Conservation (phyloP, 2,797 vertebrate species). For the Acanthiza pusilla region DNA sequence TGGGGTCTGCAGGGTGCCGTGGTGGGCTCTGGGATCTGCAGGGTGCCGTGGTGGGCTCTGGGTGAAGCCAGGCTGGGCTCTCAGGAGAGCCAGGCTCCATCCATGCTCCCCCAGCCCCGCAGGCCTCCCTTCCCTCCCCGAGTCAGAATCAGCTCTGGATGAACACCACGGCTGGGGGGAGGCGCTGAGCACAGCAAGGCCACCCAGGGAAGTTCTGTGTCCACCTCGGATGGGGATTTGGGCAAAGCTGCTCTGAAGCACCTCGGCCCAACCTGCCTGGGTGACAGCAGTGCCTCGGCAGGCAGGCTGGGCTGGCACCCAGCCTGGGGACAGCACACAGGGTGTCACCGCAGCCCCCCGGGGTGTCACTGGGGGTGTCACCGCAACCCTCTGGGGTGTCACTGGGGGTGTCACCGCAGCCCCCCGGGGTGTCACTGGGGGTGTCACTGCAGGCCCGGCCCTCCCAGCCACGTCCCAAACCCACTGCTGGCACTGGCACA, state of each 20-base stretch:
- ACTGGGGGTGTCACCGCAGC: too few species aligned
- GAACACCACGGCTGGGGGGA: background rate
- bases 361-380: background rate
- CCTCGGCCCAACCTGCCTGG: background rate
- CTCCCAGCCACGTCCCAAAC: background rate
- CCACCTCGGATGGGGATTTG: background rate
- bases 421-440: too few species aligned
- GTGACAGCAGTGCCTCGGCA: background rate
- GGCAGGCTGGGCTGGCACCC: background rate
- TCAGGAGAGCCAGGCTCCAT: background rate
- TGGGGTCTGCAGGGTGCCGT: fast-evolving
- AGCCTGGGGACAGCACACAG: fast-evolving
- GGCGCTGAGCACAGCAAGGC: background rate
- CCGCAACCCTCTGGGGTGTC: background rate
- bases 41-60: fast-evolving
- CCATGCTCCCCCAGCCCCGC: background rate
- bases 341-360: background rate
- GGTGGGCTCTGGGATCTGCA: background rate
- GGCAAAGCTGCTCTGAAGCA: background rate
- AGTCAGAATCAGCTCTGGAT: background rate
- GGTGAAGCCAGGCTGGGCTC: background rate
- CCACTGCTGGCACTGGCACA: background rate
- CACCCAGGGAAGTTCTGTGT: background rate
- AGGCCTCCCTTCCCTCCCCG: background rate
- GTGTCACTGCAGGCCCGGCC: too few species aligned